These are phyloP conservation scores for Lypha dubia DNA, from an alignment of 2,888 invertebrate genomes.

Conservation along the genomic window DNA sequence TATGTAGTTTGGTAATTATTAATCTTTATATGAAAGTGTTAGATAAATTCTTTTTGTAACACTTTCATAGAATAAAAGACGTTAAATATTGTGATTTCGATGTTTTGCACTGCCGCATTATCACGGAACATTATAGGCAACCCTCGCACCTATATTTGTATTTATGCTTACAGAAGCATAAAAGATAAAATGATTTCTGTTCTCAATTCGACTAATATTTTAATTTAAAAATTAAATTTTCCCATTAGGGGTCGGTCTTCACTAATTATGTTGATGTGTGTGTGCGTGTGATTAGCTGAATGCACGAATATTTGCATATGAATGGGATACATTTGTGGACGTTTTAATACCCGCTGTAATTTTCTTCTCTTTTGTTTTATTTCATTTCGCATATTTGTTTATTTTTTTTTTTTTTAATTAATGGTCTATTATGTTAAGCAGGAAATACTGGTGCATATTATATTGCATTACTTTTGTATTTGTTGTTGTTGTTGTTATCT, in stretches of 20 bases:
- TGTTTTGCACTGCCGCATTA: neutral
- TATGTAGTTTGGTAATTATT: no score
- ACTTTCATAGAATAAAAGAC: no score
- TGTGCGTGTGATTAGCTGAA: neutral
- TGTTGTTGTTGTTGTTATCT: constrained; percentile 62
- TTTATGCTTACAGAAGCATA: constrained; percentile 21
- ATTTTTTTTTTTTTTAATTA: constrained; percentile 57
- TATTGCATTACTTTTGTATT: constrained; percentile 57
- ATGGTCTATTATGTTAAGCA: constrained; percentile 67
- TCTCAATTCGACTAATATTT: constrained; percentile 13
- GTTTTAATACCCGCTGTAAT: constrained; percentile 12
- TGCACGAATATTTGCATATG: constrained; percentile 28
- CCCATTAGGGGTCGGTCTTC: constrained; percentile 38
- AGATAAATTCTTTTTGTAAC: no score
- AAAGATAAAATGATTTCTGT: constrained; percentile 15
- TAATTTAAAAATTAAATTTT: constrained; percentile 47
- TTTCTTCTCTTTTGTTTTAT: constrained; percentile 45
- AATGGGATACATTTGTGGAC: constrained; percentile 26
- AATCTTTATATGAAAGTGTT: no score
- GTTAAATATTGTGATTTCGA: no score
- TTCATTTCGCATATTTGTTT: constrained; percentile 38
- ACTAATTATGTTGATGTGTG: constrained; percentile 6
- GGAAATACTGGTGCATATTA: constrained; percentile 67
- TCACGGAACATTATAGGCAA: neutral
- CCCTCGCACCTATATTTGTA: constrained; percentile 4